Evolutionary conservation across 2,888 invertebrate genomes (phyloP), one percentile per base, ranked within the genome.

Genomic region (Podabrus alpinus): DNA sequence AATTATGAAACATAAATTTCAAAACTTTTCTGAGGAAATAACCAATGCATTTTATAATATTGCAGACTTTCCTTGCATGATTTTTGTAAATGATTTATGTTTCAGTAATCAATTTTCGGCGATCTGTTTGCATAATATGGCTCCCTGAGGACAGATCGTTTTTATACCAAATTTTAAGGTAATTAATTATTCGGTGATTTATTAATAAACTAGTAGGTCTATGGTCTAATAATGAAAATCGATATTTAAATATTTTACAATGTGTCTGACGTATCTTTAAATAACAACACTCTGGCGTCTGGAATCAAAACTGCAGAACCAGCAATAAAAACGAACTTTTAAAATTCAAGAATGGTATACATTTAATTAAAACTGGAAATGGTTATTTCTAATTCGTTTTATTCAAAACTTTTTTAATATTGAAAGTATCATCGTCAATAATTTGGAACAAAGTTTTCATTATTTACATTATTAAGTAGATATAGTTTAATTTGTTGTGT

Each of bases 141-240:
- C 64, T 25, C 17, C 15, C 29, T 66, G 64, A 72, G 61, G 68
- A 64, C 64, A 69, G 69, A 73, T 64, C 59, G 68, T 69, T 69
- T 69, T 73, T 64, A 64, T 16, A 64, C 62, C 17, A 60, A 66
- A 62, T 62, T 68, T 15, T 15, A 21, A 69, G 61, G 64, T 73
- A 69, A 73, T 73, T 73, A 73, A 73, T 69, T 73, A 69, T 69
- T 68, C 60, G 62, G 25, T 68, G 68, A 69, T 64, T 73, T 73
- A 62, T 17, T 62, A 64, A 29, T 45, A 68, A 45, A 67, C 25
- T 25, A 62, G 10, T 45, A 45, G n/a, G 45, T n/a, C n/a, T 45
- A n/a, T 45, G n/a, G 45, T n/a, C n/a, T 45, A 45, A 45, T n/a
- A 45, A 45, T 45, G 13, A 45, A 45, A 45, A 45, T 45, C 45